These are phyloP conservation scores for Laterallus jamaicensis DNA, from an alignment of 2,113 vertebrate genomes.

Conservation along the genomic window DNA sequence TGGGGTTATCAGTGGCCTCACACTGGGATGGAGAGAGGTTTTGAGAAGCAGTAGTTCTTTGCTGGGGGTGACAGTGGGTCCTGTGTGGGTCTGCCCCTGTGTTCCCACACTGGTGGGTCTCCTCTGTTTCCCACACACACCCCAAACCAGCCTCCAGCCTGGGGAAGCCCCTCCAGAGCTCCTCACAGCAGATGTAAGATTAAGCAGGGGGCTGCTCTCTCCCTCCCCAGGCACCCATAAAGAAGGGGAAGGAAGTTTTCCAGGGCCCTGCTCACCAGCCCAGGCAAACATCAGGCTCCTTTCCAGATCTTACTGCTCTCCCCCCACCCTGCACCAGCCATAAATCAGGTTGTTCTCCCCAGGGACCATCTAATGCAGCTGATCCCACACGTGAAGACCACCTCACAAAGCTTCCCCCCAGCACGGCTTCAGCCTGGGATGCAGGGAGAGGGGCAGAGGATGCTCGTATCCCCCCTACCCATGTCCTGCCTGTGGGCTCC, in stretches of 20 bases:
- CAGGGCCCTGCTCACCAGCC: not conserved
- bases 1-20: fast-evolving
- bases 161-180: not conserved
- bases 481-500: not conserved
- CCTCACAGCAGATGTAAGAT: not conserved
- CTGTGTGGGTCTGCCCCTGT: not conserved
- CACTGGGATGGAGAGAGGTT: fast-evolving
- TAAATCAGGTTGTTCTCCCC: not conserved
- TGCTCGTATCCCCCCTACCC: not conserved
- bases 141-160: not conserved
- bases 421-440: not conserved
- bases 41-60: fast-evolving
- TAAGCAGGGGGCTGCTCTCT: not conserved
- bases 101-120: fast-evolving
- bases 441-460: not conserved
- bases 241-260: slow-evolving; percentile 22
- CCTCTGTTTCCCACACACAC: fast-evolving
- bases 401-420: not conserved
- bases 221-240: not conserved
- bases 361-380: not conserved
- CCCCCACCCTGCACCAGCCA: not conserved
- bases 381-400: not conserved
- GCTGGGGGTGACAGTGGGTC: not conserved
- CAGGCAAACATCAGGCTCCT: not conserved
- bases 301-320: not conserved